Evolutionary conservation across 1,140 invertebrate genomes (phyloP), one percentile per base, ranked within the genome.

Genomic region (Zelostemma sp.): DNA sequence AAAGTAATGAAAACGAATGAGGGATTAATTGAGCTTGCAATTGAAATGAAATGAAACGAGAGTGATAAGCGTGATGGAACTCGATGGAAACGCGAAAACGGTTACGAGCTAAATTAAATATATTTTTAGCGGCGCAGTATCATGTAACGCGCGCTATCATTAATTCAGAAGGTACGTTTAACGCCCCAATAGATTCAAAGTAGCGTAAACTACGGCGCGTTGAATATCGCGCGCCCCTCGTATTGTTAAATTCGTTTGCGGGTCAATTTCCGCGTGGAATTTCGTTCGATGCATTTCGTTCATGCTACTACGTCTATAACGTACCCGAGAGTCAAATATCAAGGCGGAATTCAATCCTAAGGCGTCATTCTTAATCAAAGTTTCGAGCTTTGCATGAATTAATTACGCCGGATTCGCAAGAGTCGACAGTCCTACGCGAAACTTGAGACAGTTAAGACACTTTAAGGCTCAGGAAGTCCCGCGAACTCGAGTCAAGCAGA

Each of bases 401-500:
- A 66, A 66, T 66, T 66, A 59, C 54, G 49, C 57, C 18, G 15
- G 45, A 55, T 18, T 47, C 15, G 28, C n/a, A 45, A 25, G 35
- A 58, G 48, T 21, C 50, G 38, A 14, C 12, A 49, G 12, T 53
- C 18, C 41, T 9, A 14, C 41, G 21, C 14, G 55, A 48, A 67
- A 67, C 64, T 56, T 56, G 51, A 56, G 51, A 65, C 61, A 40
- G 50, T 54, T 59, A 59, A 65, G 51, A 60, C 46, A 54, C 58
- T 59, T 60, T 49, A 55, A 50, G 54, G 64, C 55, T 31, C 41
- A 33, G 14, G 31, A 35, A 57, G 54, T 49, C 21, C 25, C 16
- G 45, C 49, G 28, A 60, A 48, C 50, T 61, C n/a, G 35, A 60
- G 35, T n/a, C 35, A 33, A 15, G 15, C 6, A 49, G 55, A 49